Percentiles rank a stretch among this genome's conserved stretches.
phyloP scores from a whole-genome alignment of 2,888 invertebrate species.

The Panorpa germanica region DNA sequence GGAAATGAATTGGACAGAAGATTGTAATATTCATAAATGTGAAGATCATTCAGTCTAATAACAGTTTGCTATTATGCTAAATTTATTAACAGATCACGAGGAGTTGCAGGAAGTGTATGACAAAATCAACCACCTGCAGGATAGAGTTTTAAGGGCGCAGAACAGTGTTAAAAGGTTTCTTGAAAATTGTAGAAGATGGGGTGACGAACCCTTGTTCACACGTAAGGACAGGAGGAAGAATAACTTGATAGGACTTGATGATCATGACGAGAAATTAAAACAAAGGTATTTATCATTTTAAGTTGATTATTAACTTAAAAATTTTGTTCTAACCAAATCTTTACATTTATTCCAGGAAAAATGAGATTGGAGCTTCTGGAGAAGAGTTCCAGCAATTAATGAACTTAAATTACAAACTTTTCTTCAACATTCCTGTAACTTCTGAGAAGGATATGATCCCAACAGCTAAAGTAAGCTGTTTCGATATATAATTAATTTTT shows the following conservation, averaged over 20 bases:
- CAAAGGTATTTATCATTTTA: too few relatives aligned
- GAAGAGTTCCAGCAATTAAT: constrained; percentile 19
- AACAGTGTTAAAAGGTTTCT: constrained; percentile 39
- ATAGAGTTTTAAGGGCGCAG: constrained; percentile 42
- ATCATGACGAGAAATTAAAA: too few relatives aligned
- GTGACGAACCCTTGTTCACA: constrained; percentile 51
- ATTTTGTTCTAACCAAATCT: too few relatives aligned
- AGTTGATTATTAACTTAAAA: too few relatives aligned
- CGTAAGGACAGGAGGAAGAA: constrained; percentile 31
- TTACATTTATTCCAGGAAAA: too few relatives aligned
- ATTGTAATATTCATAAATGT: too few relatives aligned
- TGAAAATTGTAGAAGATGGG: constrained; percentile 46
- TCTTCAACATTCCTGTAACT: constrained; percentile 19
- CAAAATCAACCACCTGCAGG: constrained; percentile 46
- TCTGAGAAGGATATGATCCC: too few relatives aligned
- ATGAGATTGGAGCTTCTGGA: too few relatives aligned
- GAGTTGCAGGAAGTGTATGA: constrained; percentile 48
- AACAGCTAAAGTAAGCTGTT: too few relatives aligned
- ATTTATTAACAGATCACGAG: constrained; percentile 29
- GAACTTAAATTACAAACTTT: constrained; percentile 19
- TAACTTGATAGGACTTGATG: constrained; percentile 18
- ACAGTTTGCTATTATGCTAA: constrained; percentile 9
- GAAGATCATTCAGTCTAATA: constrained; percentile 18
- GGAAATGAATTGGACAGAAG: constrained; percentile 60
- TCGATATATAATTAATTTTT: too few relatives aligned